Evolutionary conservation across 1,140 invertebrate species (phyloP), one percentile per base, ranked within the genome.

Genomic region (Tetramorium simillimum): DNA sequence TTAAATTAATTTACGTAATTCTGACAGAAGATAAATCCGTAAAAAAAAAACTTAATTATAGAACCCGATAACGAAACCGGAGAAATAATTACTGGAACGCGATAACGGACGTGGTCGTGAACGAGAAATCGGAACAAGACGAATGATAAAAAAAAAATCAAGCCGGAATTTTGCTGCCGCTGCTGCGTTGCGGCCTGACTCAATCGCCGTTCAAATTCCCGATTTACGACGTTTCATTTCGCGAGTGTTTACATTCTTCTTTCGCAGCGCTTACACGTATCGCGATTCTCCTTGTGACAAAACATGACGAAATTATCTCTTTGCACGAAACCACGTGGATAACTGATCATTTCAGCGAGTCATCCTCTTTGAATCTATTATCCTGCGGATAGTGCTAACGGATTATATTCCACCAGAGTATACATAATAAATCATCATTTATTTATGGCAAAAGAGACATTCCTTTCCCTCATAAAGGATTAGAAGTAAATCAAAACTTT

Each of bases 1-100:
- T 89, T 91, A 77, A 91, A 82, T 88, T 88, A 88, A 43, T 89
- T 88, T 89, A 80, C 82, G 86, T 91, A 91, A 91, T 88, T 81
- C 73, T 80, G 67, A 60, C 73, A 62, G 46, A 69, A 86, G 89
- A 90, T 90, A 90, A 89, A 80, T 85, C 16, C 69, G 49, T 51
- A 77, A 85, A 70, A 73, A 73, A 28, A 67, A 73, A 33, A 67
- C 89, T 90, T 87, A 90, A 90, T 90, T 90, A 90, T 89, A 88
- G 80, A 72, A 51, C 56, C 43, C 78, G 88, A 90, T 90, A 89
- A 89, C 58, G 46, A 40, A 80, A 58, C 51, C 63, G 49, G 53
- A 89, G 67, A 87, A 87, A 86, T 88, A 88, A 89, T 89, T 88
- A 86, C 87, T 58, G 28, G 76, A 56, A 24, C 21, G 28, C 72